Base-by-base conservation (phyloP, 64 coral and sea anemone genomes). In the Montipora efflorescens region DNA sequence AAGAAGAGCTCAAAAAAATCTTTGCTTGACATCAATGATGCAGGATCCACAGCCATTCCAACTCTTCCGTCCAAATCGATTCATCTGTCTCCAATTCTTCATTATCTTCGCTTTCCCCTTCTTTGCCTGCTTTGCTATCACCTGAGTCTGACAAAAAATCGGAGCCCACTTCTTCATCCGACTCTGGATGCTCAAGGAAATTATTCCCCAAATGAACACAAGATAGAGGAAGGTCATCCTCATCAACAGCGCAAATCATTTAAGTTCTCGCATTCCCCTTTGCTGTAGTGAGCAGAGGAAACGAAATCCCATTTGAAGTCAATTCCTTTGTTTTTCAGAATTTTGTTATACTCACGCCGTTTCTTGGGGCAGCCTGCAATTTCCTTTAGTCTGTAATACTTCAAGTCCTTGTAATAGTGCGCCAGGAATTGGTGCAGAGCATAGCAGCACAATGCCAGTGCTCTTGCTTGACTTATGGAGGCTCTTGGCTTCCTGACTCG, bases 371-470 rank as follows among this genome's bases (percentile, higher is more conserved):
- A 94, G 66, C 28, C 19, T 58, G 92, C 59, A 22, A 94, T 94
- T 8, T 94, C 93, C 84, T 89, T 94, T 5, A 94, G 48, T 94
- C 72, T 69, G 53, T 90, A 90, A 89, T 94, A 94, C 48, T 94
- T 94, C n/a, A 94, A 94, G 25, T 72, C 16, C 43, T 94, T 90
- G 87, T 75, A 59, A 85, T 90, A 77, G 93, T 90, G 55, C 93
- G 78, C 80, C 93, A 94, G 19, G 87, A 94, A 94, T 90, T 94
- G 1, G 59, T 93, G 49, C 76, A 93, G 19, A 94, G 73, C 20
- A 71, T 88, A 84, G 79, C 87, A 68, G 93, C 93, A 85, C 93
- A 94, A 78, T 94, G 19, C 87, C 79, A 90, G 93, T 94, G 93
- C 21, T 84, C 93, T 94, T 90, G 47, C 77, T 90, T 94, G 25